A percentile compares a stretch with the other conserved stretches of the same genome.
Evolutionary conservation across 2,797 vertebrate species (phyloP).

Genomic region (Poliocrania exsul): DNA sequence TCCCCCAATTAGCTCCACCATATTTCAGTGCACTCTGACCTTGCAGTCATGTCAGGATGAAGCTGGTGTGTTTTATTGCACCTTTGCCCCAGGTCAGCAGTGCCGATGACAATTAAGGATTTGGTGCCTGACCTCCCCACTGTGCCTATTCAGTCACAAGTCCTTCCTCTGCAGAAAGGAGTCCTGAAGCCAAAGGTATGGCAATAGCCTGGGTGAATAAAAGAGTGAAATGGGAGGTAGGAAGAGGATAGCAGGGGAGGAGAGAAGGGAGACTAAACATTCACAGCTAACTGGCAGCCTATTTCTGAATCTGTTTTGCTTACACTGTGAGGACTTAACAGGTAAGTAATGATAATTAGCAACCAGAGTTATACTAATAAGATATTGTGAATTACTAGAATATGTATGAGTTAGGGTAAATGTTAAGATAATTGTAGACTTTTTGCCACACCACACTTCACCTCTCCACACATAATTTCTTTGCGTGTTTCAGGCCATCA

Average conservation of each 20-base stretch:
- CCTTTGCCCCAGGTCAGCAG: background rate
- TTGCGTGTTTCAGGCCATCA: background rate
- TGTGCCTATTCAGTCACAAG: background rate
- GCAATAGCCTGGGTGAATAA: background rate
- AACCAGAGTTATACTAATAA: background rate
- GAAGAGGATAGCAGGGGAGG: background rate
- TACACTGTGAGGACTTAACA: background rate
- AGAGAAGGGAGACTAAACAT: background rate
- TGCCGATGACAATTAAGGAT: background rate
- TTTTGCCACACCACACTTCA: background rate
- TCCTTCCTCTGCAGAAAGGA: background rate
- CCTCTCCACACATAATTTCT: background rate
- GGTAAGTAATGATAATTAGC: background rate
- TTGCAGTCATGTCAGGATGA: background rate
- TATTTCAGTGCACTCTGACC: background rate
- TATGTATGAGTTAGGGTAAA: background rate
- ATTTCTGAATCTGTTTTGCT: background rate
- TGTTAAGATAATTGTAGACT: background rate
- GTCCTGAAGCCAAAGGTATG: background rate
- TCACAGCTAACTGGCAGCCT: background rate
- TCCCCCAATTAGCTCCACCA: background rate
- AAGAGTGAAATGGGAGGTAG: background rate
- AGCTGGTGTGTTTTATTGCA: background rate
- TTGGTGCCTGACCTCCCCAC: background rate
- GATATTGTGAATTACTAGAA: background rate